Base-by-base conservation (phyloP, 2,888 invertebrate species). In the Cheilosia vernalis region DNA sequence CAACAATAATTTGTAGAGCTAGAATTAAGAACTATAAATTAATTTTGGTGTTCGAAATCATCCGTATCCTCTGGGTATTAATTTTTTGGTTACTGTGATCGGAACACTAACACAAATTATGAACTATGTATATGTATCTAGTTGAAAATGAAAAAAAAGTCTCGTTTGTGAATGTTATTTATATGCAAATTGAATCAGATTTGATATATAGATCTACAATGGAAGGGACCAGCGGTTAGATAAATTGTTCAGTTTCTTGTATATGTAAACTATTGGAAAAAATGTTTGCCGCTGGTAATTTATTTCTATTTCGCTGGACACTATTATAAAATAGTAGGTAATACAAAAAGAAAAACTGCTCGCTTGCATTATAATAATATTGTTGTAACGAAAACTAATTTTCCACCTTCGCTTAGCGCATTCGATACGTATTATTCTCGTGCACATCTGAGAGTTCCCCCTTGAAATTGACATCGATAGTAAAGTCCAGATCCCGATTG, bases 401-500 rank as follows among this genome's bases (percentile, higher is more conserved):
- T 33, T 10, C 13, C 19, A 37, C 13, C 3, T 13, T n/a, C 4
- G 37, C 69, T 95, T 95, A 98, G 92, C 98, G 97, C 98, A 98
- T 98, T 89, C 97, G 94, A 91, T 98, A 98, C 90, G 95, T 95
- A 90, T 97, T 98, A 88, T 95, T 95, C 93, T 97, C 97, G 87
- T 95, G 94, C 85, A 98, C 95, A 91, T 96, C 95, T 82, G 97
- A 96, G 82, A 97, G 93, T 90, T 97, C 97, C 27, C 97, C 97
- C 89, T 98, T 96, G 93, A 99, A 99, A 90, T 97, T 96, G 60
- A 99, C 94, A 90, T 97, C 96, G 84, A 99, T 95, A 88, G 95
- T 95, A 92, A 99, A 99, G 93, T 99, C 99, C 87, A 99, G 94
- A 92, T 99, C 99, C 63, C 99, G 95, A 93, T 97, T 98, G 93